phyloP scores from a whole-genome alignment of 2,797 vertebrate species.

The Cyprinodon diabolis region DNA sequence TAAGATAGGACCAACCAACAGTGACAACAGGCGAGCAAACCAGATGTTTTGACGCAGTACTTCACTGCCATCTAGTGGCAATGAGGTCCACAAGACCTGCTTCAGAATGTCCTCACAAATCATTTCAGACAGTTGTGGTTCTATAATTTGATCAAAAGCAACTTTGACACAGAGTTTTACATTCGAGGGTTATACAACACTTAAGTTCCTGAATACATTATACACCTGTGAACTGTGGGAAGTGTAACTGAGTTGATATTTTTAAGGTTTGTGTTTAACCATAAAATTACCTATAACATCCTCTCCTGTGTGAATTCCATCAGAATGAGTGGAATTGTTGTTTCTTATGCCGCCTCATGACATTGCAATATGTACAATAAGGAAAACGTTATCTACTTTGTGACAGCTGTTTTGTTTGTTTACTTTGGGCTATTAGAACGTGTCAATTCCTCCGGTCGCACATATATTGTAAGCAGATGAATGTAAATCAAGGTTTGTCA shows the following conservation, averaged over 20 bases:
- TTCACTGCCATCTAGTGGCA: conserved; percentile 80
- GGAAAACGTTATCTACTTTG: neutral
- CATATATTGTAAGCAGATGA: too few species aligned
- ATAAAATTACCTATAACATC: conserved; percentile 28
- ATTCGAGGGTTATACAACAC: conserved; percentile 27
- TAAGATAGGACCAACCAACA: conserved; percentile 74
- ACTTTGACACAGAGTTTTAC: conserved; percentile 41
- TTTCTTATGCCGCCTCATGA: conserved; percentile 14
- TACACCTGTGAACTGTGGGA: conserved; percentile 27
- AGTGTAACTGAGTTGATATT: conserved; percentile 4
- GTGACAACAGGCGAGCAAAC: conserved; percentile 67
- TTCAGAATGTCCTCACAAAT: conserved; percentile 17
- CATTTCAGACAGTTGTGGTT: conserved; percentile 36
- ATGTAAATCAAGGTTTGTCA: neutral
- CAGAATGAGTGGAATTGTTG: conserved; percentile 9
- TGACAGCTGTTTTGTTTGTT: neutral
- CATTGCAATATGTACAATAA: neutral
- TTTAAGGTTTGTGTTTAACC: conserved; percentile 23
- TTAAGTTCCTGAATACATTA: conserved; percentile 19
- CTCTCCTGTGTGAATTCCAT: conserved; percentile 13
- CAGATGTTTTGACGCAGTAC: conserved; percentile 54
- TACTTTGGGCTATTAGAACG: neutral
- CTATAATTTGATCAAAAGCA: conserved; percentile 40
- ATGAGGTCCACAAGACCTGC: neutral
- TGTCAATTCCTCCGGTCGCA: neutral